Evolutionary conservation across 2,797 vertebrate species (phyloP), one percentile per base, ranked within the genome.

Genomic region (Smutsia gigantea): DNA sequence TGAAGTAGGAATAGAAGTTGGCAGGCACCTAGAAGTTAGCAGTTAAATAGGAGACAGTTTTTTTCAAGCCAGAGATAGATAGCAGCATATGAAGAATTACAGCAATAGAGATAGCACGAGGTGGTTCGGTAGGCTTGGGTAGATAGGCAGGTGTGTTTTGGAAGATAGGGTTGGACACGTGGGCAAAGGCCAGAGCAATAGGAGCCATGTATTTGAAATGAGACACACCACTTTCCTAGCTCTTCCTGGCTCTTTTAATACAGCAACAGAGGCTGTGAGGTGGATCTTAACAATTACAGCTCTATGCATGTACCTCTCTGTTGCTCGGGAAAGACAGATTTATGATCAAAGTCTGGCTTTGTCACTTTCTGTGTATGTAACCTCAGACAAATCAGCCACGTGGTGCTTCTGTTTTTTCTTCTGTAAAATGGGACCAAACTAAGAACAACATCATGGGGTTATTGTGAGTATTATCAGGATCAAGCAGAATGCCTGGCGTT

Each of bases 401-500:
- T 42, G 39, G 71, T 86, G 17, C 23, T 27, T 90, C 39, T 83
- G 21, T 87, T 90, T 92, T 86, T 42, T 77, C 27, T 83, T 72
- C 69, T 90, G 27, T 87, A 34, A 72, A 92, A 72, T 79, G 72
- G 69, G n/a, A 37, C 29, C 37, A 84, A 90, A 91, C 12, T 15
- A 59, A 83, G 12, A 91, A 68, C 74, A 87, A 55, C 11, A 59
- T 51, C 39, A 49, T 51, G 34, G 11, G 42, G 18, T 77, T 95
- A 91, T 81, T 91, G 4, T 49, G 55, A 95, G 42, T 55, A 87
- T 72, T 93, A 55, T 71, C 55, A 51, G 34, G 11, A 90, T 84
- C 57, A 89, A 92, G 64, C 89, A 95, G 64, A 90, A n/a, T 81
- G 59, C 31, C 74, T 95, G 92, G 59, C 86, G 81, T 86, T 53